These are phyloP conservation scores for Spicauda simplicius DNA, from an alignment of 2,888 invertebrate genomes.

Conservation along the genomic window DNA sequence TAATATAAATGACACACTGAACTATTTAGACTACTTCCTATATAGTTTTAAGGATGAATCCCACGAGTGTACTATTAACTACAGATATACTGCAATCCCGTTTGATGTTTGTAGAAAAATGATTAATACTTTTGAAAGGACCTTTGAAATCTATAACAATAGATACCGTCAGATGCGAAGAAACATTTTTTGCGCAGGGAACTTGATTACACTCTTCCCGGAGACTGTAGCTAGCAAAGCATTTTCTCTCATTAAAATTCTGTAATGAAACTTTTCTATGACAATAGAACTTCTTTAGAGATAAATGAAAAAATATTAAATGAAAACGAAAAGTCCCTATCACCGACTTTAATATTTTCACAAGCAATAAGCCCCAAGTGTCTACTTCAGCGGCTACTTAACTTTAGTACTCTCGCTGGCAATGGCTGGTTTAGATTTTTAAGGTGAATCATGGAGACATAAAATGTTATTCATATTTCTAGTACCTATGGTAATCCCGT, in stretches of 20 bases:
- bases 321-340: conserved; percentile 26
- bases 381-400: conserved; percentile 1
- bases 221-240: conserved; percentile 26
- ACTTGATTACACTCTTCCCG: conserved; percentile 30
- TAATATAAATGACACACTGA: no score
- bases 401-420: neutral
- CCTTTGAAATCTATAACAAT: conserved; percentile 23
- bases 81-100: neutral
- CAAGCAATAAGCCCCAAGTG: conserved; percentile 7
- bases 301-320: conserved; percentile 34
- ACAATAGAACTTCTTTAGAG: conserved; percentile 31
- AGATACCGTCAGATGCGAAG: conserved; percentile 24
- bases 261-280: conserved; percentile 37
- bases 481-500: no score
- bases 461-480: neutral
- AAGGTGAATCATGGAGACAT: neutral
- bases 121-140: neutral
- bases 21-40: no score
- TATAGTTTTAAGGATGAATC: no score
- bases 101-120: neutral
- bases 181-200: conserved; percentile 25
- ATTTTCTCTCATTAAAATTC: conserved; percentile 37
- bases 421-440: neutral
- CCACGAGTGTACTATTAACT: no score
- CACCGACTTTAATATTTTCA: conserved; percentile 15